phyloP scores from a whole-genome alignment of 2,113 vertebrate species.

The Thymallus thymallus region DNA sequence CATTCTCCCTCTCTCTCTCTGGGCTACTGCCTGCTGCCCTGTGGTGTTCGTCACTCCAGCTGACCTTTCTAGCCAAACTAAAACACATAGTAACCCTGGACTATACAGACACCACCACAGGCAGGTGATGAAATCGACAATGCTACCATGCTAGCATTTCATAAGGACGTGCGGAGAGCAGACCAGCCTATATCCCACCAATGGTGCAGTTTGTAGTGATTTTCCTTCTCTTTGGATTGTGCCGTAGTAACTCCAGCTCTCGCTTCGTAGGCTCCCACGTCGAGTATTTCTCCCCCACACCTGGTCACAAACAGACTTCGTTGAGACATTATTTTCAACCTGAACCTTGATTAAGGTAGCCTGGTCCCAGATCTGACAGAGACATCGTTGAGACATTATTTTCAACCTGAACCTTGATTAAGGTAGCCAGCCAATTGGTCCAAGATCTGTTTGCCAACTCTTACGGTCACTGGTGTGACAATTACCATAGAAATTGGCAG shows the following conservation, averaged over 20 bases:
- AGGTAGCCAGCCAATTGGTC: too few relatives aligned
- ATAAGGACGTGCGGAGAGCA: conserved; percentile 15
- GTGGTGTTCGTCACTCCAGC: conserved; percentile 3
- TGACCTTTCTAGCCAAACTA: conserved; percentile 45
- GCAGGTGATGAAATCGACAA: neutral
- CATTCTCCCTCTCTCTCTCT: conserved; percentile 18
- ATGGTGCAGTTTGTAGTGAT: conserved; percentile 99
- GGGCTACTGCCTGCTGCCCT: conserved; percentile 17
- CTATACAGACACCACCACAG: neutral
- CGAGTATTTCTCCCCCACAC: conserved; percentile 96
- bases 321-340: neutral
- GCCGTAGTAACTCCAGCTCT: conserved; percentile 95
- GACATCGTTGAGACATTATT: conserved; percentile 3
- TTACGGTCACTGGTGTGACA: too few relatives aligned
- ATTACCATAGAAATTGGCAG: too few relatives aligned
- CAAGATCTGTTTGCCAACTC: too few relatives aligned
- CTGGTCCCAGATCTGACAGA: too few relatives aligned
- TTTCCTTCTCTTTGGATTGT: conserved; percentile 98
- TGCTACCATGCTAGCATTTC: neutral
- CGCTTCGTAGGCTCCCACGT: conserved; percentile 98
- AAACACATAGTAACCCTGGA: conserved; percentile 22
- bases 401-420: too few relatives aligned
- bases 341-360: too few relatives aligned
- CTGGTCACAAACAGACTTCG: conserved; percentile 62
- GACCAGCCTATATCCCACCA: conserved; percentile 72